Conservation (phyloP, 2,797 vertebrate genomes). For the Bradypus variegatus region DNA sequence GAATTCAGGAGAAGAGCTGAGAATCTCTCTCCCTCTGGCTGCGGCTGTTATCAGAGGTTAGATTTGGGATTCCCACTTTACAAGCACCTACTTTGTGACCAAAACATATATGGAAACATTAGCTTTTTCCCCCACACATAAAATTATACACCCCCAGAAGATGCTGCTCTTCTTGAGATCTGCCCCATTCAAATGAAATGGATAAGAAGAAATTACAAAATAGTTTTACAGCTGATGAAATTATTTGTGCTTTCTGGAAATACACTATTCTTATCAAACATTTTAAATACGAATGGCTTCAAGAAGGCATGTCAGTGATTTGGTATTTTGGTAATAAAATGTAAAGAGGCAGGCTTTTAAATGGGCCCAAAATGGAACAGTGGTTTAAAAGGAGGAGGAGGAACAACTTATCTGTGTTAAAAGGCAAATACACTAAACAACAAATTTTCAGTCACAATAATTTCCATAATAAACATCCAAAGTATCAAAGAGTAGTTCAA, state of each 20-base stretch:
- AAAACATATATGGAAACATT: not conserved
- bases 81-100: not conserved
- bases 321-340: slow-evolving; percentile 41
- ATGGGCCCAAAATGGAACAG: slow-evolving; percentile 35
- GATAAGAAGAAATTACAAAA: slow-evolving; percentile 20
- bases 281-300: slow-evolving; percentile 49
- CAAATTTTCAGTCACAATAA: slow-evolving; percentile 41
- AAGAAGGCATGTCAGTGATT: slow-evolving; percentile 41
- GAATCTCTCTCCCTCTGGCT: not conserved
- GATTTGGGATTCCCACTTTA: not conserved
- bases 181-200: slow-evolving; percentile 33
- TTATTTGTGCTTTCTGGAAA: slow-evolving; percentile 30
- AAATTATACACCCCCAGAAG: not conserved
- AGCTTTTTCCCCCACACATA: not conserved
- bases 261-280: slow-evolving; percentile 36
- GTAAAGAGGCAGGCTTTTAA: not conserved
- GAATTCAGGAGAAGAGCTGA: not conserved
- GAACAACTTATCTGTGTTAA: slow-evolving; percentile 39
- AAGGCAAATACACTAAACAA: slow-evolving; percentile 31
- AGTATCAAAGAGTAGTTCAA: slow-evolving; percentile 44
- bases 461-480: slow-evolving; percentile 48
- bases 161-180: not conserved
- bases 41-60: not conserved
- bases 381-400: slow-evolving; percentile 45
- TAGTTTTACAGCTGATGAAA: slow-evolving; percentile 30